A percentile compares a stretch with the other conserved stretches of the same genome.
phyloP scores from a whole-genome alignment of 2,797 vertebrate genomes.

The Crocidura indochinensis region DNA sequence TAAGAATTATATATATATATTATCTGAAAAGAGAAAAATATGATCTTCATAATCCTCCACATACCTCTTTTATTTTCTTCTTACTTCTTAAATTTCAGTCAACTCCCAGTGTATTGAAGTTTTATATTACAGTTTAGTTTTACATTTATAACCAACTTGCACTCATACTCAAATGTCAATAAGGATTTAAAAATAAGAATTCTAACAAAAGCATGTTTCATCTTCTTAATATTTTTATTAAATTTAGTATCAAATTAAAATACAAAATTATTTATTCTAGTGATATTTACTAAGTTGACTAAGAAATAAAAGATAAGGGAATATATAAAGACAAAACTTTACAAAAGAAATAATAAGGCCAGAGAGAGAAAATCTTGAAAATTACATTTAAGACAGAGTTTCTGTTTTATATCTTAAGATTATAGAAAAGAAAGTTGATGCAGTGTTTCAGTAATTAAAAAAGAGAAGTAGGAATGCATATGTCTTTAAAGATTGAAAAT shows the following conservation, averaged over 20 bases:
- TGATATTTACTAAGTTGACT: constrained; percentile 49
- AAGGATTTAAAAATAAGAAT: constrained; percentile 65
- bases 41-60: not conserved
- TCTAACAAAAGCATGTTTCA: constrained; percentile 51
- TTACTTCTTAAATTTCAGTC: not conserved
- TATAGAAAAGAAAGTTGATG: not conserved
- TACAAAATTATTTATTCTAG: constrained; percentile 70
- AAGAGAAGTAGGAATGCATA: not conserved
- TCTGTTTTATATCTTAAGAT: not conserved
- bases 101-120: not conserved
- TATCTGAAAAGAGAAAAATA: constrained; percentile 46
- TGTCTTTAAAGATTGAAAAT: constrained; percentile 57
- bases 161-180: constrained; percentile 7
- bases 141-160: constrained; percentile 49
- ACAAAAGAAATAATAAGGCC: constrained; percentile 65
- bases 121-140: constrained; percentile 6
- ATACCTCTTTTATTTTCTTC: not conserved
- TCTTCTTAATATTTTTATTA: constrained; percentile 65
- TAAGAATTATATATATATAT: constrained; percentile 17
- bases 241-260: constrained; percentile 71
- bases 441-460: constrained; percentile 3
- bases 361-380: constrained; percentile 51
- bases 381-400: not conserved
- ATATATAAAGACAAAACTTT: constrained; percentile 37
- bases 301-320: constrained; percentile 69